Evolutionary conservation across 1,140 invertebrate species (phyloP).

Genomic region (Hermetia illucens): DNA sequence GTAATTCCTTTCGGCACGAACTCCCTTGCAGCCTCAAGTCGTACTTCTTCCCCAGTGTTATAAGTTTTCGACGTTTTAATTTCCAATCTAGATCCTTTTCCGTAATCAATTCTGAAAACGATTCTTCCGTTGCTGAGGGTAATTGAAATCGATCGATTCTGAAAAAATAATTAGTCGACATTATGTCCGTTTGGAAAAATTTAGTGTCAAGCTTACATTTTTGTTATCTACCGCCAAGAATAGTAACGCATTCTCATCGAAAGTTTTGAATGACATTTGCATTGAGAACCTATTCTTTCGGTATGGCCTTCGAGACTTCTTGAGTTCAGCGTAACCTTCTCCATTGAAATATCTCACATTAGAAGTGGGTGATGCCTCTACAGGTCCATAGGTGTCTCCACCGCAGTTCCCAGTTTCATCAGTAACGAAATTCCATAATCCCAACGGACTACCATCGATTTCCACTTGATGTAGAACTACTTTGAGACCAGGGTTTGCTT

Average conservation of each 20-base stretch:
- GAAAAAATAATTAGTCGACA: slow-evolving; percentile 10
- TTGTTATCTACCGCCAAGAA: slow-evolving; percentile 65
- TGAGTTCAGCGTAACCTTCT: slow-evolving; percentile 59
- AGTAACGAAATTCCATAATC: slow-evolving; percentile 74
- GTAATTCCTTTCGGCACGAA: slow-evolving; percentile 36
- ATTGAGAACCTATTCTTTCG: slow-evolving; percentile 61
- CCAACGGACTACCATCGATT: slow-evolving; percentile 62
- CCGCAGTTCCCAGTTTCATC: slow-evolving; percentile 49
- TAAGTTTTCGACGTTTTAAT: slow-evolving; percentile 56
- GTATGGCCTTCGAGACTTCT: slow-evolving; percentile 43
- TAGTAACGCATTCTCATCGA: slow-evolving; percentile 75
- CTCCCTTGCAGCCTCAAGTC: slow-evolving; percentile 49
- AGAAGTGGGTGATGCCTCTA: slow-evolving; percentile 18
- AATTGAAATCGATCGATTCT: slow-evolving; percentile 68
- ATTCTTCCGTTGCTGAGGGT: slow-evolving; percentile 60
- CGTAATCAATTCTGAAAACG: slow-evolving; percentile 59
- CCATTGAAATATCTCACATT: slow-evolving; percentile 49
- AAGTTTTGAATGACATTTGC: slow-evolving; percentile 67
- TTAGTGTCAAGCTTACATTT: slow-evolving; percentile 33
- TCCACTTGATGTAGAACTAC: slow-evolving; percentile 67
- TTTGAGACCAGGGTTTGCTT: slow-evolving; percentile 37
- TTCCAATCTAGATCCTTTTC: slow-evolving; percentile 42
- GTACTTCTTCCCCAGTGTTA: slow-evolving; percentile 69
- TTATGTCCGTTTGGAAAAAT: slow-evolving; percentile 5
- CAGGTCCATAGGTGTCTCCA: slow-evolving; percentile 24